Conservation (phyloP, 2,797 vertebrate genomes). For the Anabacerthia variegaticeps region DNA sequence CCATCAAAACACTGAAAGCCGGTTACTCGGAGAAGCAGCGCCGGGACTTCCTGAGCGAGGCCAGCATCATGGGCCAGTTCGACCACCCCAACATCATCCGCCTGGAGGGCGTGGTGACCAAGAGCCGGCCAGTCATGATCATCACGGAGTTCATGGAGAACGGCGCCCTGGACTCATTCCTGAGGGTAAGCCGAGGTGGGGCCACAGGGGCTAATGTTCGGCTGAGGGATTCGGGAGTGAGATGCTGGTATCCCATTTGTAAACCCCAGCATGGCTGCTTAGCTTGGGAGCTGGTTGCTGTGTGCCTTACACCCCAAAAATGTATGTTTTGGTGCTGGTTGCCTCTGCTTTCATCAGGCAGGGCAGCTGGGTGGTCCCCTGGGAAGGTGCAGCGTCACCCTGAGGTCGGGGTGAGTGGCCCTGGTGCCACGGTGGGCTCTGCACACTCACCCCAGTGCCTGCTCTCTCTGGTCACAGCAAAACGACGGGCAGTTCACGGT, state of each 20-base stretch:
- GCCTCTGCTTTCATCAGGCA: background rate
- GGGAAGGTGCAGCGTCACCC: background rate
- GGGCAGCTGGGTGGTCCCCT: background rate
- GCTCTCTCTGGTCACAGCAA: slow-evolving; percentile 80
- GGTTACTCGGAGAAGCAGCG: slow-evolving; percentile 98
- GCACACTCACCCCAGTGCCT: background rate
- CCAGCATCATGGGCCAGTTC: slow-evolving; percentile 99
- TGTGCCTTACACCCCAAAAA: background rate
- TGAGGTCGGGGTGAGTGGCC: background rate
- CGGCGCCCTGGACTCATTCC: slow-evolving; percentile 95
- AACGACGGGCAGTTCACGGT: slow-evolving; percentile 98
- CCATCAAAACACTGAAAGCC: slow-evolving; percentile 96
- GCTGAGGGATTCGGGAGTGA: background rate
- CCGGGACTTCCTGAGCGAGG: slow-evolving; percentile 95
- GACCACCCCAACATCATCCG: slow-evolving; percentile 98
- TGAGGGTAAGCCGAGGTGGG: slow-evolving; percentile 83
- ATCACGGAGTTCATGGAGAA: slow-evolving; percentile 99
- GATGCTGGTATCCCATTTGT: background rate
- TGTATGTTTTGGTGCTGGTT: background rate
- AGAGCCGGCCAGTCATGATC: slow-evolving; percentile 98
- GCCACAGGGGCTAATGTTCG: fast-evolving
- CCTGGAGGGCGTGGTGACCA: slow-evolving; percentile 96
- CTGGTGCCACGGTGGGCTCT: background rate
- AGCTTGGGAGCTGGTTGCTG: background rate
- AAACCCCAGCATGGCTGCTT: background rate